Evolutionary conservation across 1,140 invertebrate species (phyloP), one percentile per base, ranked within the genome.

Genomic region (Drosophila athabasca): DNA sequence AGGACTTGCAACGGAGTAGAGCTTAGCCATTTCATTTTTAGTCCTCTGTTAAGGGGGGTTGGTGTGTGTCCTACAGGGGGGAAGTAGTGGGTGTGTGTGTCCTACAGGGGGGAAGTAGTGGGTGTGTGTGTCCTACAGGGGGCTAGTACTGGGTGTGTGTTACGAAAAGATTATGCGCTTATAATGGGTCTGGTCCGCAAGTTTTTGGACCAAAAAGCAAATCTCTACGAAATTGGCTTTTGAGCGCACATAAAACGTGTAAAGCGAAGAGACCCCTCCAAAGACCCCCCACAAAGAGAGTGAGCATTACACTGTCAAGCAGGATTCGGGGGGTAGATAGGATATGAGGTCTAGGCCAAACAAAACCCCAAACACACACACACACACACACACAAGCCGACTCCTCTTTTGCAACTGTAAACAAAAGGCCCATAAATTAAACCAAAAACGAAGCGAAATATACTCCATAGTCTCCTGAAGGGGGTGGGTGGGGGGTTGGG

Each of bases 201-300:
- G 83, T 88, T 87, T 69, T 62, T 55, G 74, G 68, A 65, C 74
- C 77, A 66, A 52, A 52, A 73, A 54, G 22, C 64, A 82, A 87
- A 87, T 87, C 83, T 87, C 83, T 82, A 88, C 83, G 65, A 87
- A 87, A 88, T 87, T 87, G 83, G 83, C 83, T 87, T 88, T 87
- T 88, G 83, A 87, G 83, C 83, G 84, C 79, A 87, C 78, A 87
- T 87, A 87, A 87, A 87, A 87, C 87, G 82, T 72, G 78, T 76
- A 75, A 88, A 76, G 78, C 77, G 73, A 51, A 22, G 31, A 13
- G 15, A 29, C 29, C 8, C 61, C 31, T 39, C 17, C 26, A 8
- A 31, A 3, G 31, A 26, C 24, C 31, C 31, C 9, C 35, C 9
- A 11, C 9, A 35, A 35, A 13, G 11, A 39, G 29, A 45, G 48